A percentile compares a stretch with the other conserved stretches of the same genome.
Evolutionary conservation across 2,113 vertebrate species (phyloP).

Genomic region (Phylloscopus whistleri): DNA sequence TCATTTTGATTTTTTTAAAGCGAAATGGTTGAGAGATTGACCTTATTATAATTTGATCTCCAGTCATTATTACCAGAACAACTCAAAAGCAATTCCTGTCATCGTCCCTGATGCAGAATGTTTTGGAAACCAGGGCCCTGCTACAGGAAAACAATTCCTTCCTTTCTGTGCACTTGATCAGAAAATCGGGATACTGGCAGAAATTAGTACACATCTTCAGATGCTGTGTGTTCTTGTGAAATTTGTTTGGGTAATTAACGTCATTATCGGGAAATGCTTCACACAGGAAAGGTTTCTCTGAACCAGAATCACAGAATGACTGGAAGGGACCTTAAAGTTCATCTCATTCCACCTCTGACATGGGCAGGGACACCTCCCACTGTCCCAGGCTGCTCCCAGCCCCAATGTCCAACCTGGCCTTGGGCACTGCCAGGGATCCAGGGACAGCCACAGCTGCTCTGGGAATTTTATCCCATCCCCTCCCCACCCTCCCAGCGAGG

Average conservation of each 20-base stretch:
- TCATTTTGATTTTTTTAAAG: background rate
- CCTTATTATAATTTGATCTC: slow-evolving; percentile 29
- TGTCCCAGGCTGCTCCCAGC: background rate
- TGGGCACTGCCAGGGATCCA: background rate
- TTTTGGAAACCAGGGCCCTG: background rate
- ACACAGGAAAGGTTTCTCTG: background rate
- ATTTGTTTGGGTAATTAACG: background rate
- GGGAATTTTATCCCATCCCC: background rate
- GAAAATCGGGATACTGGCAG: background rate
- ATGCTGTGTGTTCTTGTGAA: fast-evolving
- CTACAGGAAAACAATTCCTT: background rate
- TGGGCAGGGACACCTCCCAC: background rate
- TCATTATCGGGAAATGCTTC: background rate
- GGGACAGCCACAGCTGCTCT: background rate
- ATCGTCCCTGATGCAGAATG: background rate
- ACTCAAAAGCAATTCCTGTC: slow-evolving; percentile 35
- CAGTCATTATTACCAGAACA: slow-evolving; percentile 37
- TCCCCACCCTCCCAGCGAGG: fast-evolving
- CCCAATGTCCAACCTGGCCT: background rate
- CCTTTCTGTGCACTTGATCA: background rate
- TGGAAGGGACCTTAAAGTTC: background rate
- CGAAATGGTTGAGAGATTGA: background rate
- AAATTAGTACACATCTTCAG: background rate
- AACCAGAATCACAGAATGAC: background rate
- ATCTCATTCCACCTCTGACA: fast-evolving